Evolutionary conservation across 2,888 invertebrate genomes (phyloP), one percentile per base, ranked within the genome.

Genomic region (Halocaridina rubra): DNA sequence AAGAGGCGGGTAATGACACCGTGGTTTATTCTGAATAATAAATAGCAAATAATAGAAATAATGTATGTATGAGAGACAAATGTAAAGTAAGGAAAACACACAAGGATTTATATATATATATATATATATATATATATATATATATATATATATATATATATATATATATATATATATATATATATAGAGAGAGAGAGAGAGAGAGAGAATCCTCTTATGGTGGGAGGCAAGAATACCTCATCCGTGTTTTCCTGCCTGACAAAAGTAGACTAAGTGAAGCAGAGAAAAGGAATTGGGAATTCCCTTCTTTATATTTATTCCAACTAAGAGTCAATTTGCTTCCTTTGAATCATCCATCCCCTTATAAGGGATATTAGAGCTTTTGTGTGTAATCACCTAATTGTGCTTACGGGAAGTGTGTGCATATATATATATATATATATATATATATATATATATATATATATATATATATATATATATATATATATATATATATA

Each of bases 401-500:
- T n/a, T n/a, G n/a, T n/a, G n/a, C n/a, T n/a, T n/a, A n/a, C n/a
- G n/a, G n/a, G n/a, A n/a, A n/a, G 27, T 8, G 27, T 8, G 27
- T 29, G 27, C 3, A 67, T 2, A 67, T 29, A 67, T 29, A 67
- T 29, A 67, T 29, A 67, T 29, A 67, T 29, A 67, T 29, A 67
- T 29, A 67, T 29, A 67, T 29, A 67, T 30, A 69, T 30, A 69
- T 30, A 69, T 30, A 69, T 30, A 69, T 29, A 69, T 69, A 69
- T 69, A 69, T 16, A 30, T 10, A 69, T 10, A 29, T 30, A 29
- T 16, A 69, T 30, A 29, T 69, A 5, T 69, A 69, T 69, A 29
- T 69, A 22, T 46, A 46, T 74, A 39, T 74, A 74, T 46, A 39
- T 46, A 39, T 46, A 74, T 74, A 39, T 39, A 27, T 74, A 53